Percentiles rank a stretch among this genome's conserved stretches.
Conservation (phyloP, 53 echinoderm and acorn worm genomes). For the Patiria pectinifera region DNA sequence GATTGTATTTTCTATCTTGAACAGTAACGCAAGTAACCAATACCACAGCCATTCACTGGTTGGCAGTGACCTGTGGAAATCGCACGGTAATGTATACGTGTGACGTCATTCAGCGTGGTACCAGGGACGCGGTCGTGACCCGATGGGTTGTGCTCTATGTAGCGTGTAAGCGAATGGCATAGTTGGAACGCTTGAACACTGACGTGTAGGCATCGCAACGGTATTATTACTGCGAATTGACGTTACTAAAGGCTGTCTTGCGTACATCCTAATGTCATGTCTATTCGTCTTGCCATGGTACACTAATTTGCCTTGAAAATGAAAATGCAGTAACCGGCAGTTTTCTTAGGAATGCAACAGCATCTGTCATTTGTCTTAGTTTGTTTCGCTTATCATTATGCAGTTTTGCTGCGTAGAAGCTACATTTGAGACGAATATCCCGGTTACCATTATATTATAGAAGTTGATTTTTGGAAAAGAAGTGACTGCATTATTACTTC, state of each 20-base stretch:
- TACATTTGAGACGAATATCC: too few relatives aligned
- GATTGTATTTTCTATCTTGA: background rate
- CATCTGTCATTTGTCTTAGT: too few relatives aligned
- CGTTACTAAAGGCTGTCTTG: background rate
- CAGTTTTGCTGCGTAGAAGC: too few relatives aligned
- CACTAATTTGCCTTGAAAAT: too few relatives aligned
- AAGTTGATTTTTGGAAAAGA: too few relatives aligned
- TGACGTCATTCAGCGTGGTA: constrained; percentile 13
- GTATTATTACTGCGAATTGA: background rate
- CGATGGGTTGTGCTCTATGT: background rate
- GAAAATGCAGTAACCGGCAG: too few relatives aligned
- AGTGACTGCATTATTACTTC: too few relatives aligned
- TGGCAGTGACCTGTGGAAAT: background rate
- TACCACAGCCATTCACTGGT: background rate
- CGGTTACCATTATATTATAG: too few relatives aligned
- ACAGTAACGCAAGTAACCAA: background rate
- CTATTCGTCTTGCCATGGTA: too few relatives aligned
- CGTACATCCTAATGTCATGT: background rate
- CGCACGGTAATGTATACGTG: background rate
- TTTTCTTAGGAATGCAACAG: too few relatives aligned
- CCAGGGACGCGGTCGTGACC: constrained; percentile 27
- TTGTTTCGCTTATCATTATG: too few relatives aligned
- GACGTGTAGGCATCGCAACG: constrained; percentile 1
- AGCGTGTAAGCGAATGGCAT: constrained; percentile 25
- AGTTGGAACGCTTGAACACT: constrained; percentile 38